These are phyloP conservation scores for Hemicordylus capensis DNA, from an alignment of 2,113 vertebrate genomes.

Conservation along the genomic window DNA sequence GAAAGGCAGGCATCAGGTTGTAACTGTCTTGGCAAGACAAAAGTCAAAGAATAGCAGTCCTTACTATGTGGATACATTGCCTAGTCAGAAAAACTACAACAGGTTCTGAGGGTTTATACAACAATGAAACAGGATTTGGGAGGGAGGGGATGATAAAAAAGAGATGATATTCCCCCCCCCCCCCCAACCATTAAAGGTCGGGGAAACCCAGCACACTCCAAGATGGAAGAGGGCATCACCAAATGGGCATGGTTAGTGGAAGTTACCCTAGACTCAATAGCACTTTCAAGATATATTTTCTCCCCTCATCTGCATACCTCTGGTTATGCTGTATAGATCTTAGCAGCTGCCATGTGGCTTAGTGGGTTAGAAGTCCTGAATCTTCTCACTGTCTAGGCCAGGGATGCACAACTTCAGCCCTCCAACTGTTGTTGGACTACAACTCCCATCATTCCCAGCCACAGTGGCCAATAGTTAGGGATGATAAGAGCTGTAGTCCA, in stretches of 20 bases:
- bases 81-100: not conserved
- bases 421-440: too few species aligned
- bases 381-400: slow-evolving; percentile 26
- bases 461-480: too few species aligned
- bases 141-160: too few species aligned
- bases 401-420: slow-evolving; percentile 30
- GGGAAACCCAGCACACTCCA: not conserved
- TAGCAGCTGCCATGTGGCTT: not conserved
- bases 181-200: too few species aligned
- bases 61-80: not conserved
- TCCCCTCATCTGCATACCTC: too few species aligned
- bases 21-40: not conserved
- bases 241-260: not conserved
- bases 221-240: not conserved
- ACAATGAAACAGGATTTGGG: too few species aligned
- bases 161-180: not conserved
- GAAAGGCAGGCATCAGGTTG: not conserved
- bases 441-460: too few species aligned
- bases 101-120: not conserved
- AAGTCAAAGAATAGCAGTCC: not conserved
- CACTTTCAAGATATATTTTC: not conserved
- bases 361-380: slow-evolving; percentile 35
- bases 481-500: too few species aligned
- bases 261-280: not conserved
- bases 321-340: not conserved